Percentiles rank a stretch among this genome's conserved stretches.
Evolutionary conservation across 2,113 vertebrate species (phyloP).

Genomic region (Zosterops pallidus): DNA sequence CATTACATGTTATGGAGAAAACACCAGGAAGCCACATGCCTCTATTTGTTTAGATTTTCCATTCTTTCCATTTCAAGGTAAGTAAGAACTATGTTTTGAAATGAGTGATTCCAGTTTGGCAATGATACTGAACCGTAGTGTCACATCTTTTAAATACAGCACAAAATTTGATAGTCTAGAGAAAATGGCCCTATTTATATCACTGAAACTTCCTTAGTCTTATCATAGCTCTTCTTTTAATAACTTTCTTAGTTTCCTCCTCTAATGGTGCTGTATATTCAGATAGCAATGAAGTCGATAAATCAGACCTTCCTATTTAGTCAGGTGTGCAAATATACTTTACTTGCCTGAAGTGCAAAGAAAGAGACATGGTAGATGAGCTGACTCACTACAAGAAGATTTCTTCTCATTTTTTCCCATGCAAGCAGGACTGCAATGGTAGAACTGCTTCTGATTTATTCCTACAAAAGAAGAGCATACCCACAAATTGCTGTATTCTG

Average conservation of each 20-base stretch:
- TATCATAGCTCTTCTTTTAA: neutral
- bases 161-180: neutral
- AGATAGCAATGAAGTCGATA: neutral
- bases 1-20: neutral
- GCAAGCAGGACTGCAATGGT: neutral
- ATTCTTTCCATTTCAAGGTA: conserved; percentile 35
- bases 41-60: conserved; percentile 5
- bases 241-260: neutral
- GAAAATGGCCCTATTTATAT: neutral
- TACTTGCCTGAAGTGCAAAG: neutral
- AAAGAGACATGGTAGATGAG: neutral
- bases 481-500: neutral
- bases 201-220: neutral
- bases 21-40: neutral
- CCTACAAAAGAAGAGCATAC: neutral
- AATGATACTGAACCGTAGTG: neutral
- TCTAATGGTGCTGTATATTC: neutral
- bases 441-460: neutral
- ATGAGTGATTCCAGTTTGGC: neutral
- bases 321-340: neutral
- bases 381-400: neutral
- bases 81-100: conserved; percentile 27
- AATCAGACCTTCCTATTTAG: neutral
- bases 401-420: neutral
- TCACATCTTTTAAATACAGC: neutral